phyloP scores from a whole-genome alignment of 2,113 vertebrate genomes.

The Tetrao urogallus region DNA sequence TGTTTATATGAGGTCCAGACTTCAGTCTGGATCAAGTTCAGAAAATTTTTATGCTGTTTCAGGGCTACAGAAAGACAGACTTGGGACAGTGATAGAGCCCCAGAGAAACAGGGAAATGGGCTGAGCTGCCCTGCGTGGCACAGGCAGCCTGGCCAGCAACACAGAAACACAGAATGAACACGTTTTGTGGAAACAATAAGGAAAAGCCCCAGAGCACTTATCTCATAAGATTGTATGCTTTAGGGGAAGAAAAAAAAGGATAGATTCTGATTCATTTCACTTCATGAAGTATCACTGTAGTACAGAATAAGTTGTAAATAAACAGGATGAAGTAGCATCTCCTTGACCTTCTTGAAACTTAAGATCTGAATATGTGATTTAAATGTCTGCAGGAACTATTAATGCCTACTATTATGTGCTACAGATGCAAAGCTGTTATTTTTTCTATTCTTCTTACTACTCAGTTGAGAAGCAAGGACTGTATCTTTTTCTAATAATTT shows the following conservation, averaged over 20 bases:
- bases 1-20: accelerated
- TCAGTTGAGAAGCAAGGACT: background rate
- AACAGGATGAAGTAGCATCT: background rate
- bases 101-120: background rate
- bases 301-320: background rate
- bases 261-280: background rate
- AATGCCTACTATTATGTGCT: background rate
- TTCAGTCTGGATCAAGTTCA: background rate
- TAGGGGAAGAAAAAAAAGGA: background rate
- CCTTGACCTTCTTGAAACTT: background rate
- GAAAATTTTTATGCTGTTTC: background rate
- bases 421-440: background rate
- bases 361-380: background rate
- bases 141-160: background rate
- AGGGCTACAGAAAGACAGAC: background rate
- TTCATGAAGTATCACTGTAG: background rate
- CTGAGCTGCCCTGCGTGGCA: background rate
- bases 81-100: background rate
- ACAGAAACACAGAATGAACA: background rate
- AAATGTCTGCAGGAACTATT: accelerated
- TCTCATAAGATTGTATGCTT: background rate
- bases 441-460: background rate
- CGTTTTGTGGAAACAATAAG: accelerated
- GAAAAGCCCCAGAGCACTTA: background rate
- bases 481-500: background rate